phyloP scores from a whole-genome alignment of 2,797 vertebrate species.

The Chelon labrosus region DNA sequence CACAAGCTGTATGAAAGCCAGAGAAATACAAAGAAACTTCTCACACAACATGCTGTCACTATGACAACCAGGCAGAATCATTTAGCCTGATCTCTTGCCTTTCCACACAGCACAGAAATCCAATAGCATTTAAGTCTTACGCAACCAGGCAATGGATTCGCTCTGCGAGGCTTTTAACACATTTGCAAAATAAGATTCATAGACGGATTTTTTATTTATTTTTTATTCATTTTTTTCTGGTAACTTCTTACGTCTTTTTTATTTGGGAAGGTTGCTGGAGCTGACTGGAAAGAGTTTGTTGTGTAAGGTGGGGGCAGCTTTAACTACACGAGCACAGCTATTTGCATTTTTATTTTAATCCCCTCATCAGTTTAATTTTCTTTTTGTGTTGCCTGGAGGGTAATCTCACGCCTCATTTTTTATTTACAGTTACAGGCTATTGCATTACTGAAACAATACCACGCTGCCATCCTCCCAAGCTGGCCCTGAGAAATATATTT shows the following conservation, averaged over 20 bases:
- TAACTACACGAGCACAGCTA: neutral
- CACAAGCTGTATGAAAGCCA: conserved; percentile 78
- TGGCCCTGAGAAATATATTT: neutral
- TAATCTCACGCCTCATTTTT: conserved; percentile 6
- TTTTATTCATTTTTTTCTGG: neutral
- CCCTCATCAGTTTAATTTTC: neutral
- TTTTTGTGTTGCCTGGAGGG: neutral
- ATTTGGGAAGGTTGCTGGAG: conserved; percentile 32
- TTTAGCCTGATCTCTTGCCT: conserved; percentile 85
- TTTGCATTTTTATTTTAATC: neutral
- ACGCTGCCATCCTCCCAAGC: conserved; percentile 6
- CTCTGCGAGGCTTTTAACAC: conserved; percentile 69
- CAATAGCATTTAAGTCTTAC: conserved; percentile 84
- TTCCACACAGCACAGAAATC: conserved; percentile 83
- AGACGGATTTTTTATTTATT: conserved; percentile 35
- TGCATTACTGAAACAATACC: conserved; percentile 15
- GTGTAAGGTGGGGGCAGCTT: conserved; percentile 27
- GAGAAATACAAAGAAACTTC: conserved; percentile 84
- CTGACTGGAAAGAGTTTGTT: conserved; percentile 8
- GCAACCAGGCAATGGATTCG: conserved; percentile 75
- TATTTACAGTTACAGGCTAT: conserved; percentile 10
- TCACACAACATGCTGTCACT: conserved; percentile 86
- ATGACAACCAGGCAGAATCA: conserved; percentile 87
- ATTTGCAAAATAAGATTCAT: conserved; percentile 69
- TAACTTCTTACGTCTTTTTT: conserved; percentile 23